Percentiles rank a stretch among this genome's conserved stretches.
These are phyloP conservation scores for Meghimatium bilineatum DNA, from an alignment of 2,888 invertebrate species.

Conservation along the genomic window DNA sequence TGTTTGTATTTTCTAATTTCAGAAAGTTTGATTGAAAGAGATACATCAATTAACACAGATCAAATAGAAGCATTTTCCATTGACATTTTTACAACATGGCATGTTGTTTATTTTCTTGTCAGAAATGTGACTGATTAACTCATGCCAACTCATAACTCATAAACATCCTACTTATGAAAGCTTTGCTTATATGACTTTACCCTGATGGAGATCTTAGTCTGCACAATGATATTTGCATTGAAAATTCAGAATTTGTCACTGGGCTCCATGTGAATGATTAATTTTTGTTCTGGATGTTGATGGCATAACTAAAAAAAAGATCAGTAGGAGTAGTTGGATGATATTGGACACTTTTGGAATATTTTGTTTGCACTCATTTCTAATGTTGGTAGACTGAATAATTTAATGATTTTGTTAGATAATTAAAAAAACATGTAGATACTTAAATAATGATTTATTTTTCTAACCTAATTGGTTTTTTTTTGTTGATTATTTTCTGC, in stretches of 20 bases:
- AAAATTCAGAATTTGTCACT: conserved; percentile 29
- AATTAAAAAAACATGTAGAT: not conserved
- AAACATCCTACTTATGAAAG: conserved; percentile 36
- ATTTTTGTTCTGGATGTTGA: conserved; percentile 26
- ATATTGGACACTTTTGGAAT: not conserved
- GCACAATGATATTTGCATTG: conserved; percentile 35
- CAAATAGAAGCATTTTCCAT: conserved; percentile 18
- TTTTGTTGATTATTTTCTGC: not conserved
- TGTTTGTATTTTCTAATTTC: conserved; percentile 36
- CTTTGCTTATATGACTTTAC: conserved; percentile 1
- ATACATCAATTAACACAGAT: conserved; percentile 30
- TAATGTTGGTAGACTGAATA: conserved; percentile 31
- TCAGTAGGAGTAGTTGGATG: conserved; percentile 36
- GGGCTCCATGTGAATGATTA: conserved; percentile 31
- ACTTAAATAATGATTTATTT: not conserved
- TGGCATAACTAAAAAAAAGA: conserved; percentile 33
- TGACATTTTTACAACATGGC: conserved; percentile 27
- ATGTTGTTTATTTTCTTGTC: conserved; percentile 24
- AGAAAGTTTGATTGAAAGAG: conserved; percentile 21
- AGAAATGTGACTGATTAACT: conserved; percentile 38
- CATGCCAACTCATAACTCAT: conserved; percentile 1
- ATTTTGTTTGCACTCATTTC: conserved; percentile 12
- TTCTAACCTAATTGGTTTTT: not conserved
- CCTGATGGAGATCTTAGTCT: not conserved
- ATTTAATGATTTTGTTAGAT: conserved; percentile 21